phyloP scores from a whole-genome alignment of 2,888 invertebrate species.

The Sphecodes monilicornis region DNA sequence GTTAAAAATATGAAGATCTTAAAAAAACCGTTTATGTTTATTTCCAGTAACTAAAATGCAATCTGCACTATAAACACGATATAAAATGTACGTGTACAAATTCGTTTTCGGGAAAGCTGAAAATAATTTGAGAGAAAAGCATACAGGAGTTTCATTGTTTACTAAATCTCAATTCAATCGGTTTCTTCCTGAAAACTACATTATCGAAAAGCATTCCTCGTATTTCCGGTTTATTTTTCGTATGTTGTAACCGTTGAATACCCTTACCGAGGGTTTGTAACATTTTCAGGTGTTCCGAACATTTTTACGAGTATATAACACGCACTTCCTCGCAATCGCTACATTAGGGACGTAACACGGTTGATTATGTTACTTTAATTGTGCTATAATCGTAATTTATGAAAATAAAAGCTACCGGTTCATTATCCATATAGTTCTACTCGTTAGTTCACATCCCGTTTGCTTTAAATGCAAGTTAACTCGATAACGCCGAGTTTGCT shows the following conservation, averaged over 20 bases:
- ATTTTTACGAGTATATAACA: constrained; percentile 20
- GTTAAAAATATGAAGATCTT: too few species aligned
- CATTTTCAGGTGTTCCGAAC: constrained; percentile 20
- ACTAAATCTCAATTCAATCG: too few species aligned
- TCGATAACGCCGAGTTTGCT: not conserved
- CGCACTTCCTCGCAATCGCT: not conserved
- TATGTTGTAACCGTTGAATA: constrained; percentile 21
- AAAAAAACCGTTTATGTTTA: not conserved
- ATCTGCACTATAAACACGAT: not conserved
- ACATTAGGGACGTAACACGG: constrained; percentile 37
- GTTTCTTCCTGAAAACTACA: not conserved
- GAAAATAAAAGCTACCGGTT: constrained; percentile 28
- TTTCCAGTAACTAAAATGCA: not conserved
- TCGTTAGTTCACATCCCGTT: not conserved
- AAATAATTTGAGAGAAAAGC: not conserved
- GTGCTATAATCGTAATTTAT: constrained; percentile 49
- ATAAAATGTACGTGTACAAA: not conserved
- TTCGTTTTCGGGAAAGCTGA: not conserved
- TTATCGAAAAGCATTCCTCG: not conserved
- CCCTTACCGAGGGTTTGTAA: constrained; percentile 6
- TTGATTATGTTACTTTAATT: constrained; percentile 45
- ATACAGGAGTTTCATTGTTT: not conserved
- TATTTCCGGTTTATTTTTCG: not conserved
- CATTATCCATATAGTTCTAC: constrained; percentile 29
- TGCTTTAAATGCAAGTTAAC: not conserved